Percentiles rank a stretch among this genome's conserved stretches.
Evolutionary conservation across 2,113 vertebrate genomes (phyloP).

Genomic region (Madoqua kirkii): DNA sequence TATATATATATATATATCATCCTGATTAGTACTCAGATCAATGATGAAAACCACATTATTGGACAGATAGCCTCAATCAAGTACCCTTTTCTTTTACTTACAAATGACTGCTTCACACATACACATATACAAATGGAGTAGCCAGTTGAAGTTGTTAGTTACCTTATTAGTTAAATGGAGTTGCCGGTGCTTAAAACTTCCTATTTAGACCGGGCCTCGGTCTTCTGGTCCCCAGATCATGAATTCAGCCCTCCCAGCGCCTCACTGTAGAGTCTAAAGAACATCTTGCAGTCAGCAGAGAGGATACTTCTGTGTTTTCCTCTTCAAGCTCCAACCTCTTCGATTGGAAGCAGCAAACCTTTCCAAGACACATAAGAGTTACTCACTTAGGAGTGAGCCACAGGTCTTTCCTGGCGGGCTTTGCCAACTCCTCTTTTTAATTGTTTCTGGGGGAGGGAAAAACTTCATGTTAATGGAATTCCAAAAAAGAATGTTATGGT

Average conservation of each 20-base stretch:
- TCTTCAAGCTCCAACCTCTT: background rate
- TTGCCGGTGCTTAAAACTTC: slow-evolving; percentile 69
- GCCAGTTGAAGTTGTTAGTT: background rate
- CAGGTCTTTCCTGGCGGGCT: slow-evolving; percentile 63
- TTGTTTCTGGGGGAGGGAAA: slow-evolving; percentile 66
- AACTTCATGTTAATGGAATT: slow-evolving; percentile 45
- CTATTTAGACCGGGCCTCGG: slow-evolving; percentile 21
- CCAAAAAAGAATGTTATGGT: slow-evolving; percentile 61
- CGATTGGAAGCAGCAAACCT: background rate
- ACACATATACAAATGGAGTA: background rate
- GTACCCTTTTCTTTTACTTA: slow-evolving; percentile 53
- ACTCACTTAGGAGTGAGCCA: slow-evolving; percentile 19
- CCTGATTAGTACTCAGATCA: background rate
- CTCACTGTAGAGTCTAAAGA: background rate
- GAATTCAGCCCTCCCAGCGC: background rate
- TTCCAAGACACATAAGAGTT: slow-evolving; percentile 20
- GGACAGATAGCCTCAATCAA: slow-evolving; percentile 69
- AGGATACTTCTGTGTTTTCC: background rate
- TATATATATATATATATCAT: background rate
- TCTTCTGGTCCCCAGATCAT: background rate
- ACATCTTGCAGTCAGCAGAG: background rate
- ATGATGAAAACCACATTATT: slow-evolving; percentile 57
- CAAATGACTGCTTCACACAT: slow-evolving; percentile 62
- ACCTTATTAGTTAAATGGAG: slow-evolving; percentile 58
- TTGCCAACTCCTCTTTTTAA: slow-evolving; percentile 52